phyloP scores from a whole-genome alignment of 2,888 invertebrate genomes.

The Acronicta leporina region DNA sequence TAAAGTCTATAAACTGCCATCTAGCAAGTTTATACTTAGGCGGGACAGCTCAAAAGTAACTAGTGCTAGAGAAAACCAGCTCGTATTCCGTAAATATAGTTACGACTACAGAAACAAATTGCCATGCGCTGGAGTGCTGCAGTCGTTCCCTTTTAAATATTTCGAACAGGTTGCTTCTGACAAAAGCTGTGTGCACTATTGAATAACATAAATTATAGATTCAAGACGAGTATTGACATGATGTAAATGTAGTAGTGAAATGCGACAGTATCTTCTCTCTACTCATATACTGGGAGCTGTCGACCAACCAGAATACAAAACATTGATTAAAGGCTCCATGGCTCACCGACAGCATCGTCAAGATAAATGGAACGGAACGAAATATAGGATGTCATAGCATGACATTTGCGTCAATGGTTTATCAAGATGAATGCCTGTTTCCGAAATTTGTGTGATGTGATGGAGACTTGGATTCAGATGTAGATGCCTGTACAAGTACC shows the following conservation, averaged over 20 bases:
- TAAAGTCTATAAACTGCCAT: neutral
- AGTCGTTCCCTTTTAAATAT: slow-evolving; percentile 1
- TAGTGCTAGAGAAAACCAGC: neutral
- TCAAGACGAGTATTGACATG: slow-evolving; percentile 13
- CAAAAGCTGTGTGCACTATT: neutral
- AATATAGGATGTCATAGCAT: slow-evolving; percentile 24
- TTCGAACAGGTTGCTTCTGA: neutral
- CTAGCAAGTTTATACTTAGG: too few species aligned
- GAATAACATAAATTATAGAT: slow-evolving; percentile 19
- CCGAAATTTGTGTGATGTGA: slow-evolving; percentile 16
- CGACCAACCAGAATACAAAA: slow-evolving; percentile 23
- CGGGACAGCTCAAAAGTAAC: too few species aligned
- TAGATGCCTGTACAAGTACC: neutral
- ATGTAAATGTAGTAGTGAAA: slow-evolving; percentile 18
- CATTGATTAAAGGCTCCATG: slow-evolving; percentile 14
- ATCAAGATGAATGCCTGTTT: slow-evolving; percentile 39
- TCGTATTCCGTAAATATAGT: neutral
- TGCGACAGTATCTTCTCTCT: slow-evolving; percentile 6
- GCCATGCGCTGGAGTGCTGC: too few species aligned
- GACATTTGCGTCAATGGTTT: slow-evolving; percentile 37
- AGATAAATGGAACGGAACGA: slow-evolving; percentile 35
- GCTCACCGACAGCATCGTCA: slow-evolving; percentile 9
- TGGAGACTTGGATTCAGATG: slow-evolving; percentile 1
- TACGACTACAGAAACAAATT: neutral
- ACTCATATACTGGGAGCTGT: slow-evolving; percentile 5